A percentile compares a stretch with the other conserved stretches of the same genome.
Evolutionary conservation across 2,797 vertebrate genomes (phyloP).

Genomic region (Rhabdomys pumilio): DNA sequence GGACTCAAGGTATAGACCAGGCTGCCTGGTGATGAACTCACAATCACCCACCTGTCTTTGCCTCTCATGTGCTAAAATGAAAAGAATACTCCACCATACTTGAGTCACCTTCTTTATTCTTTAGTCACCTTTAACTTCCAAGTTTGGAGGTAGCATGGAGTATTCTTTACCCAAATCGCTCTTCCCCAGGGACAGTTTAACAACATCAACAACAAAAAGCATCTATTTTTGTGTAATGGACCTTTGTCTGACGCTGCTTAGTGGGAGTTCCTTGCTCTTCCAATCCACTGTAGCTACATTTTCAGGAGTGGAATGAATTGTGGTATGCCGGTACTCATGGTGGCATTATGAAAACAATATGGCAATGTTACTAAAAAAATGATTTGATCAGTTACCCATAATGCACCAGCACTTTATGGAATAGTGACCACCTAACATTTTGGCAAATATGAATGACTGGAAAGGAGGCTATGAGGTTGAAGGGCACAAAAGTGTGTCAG

Average conservation of each 20-base stretch:
- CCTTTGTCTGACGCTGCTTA: slow-evolving; percentile 41
- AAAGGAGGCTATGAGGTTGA: background rate
- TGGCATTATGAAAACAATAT: background rate
- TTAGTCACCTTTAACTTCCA: background rate
- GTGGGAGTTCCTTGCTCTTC: background rate
- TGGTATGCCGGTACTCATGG: background rate
- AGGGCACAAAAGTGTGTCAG: background rate
- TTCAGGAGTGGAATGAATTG: slow-evolving; percentile 17
- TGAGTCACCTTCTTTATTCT: background rate
- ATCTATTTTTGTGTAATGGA: background rate
- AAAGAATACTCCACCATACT: background rate
- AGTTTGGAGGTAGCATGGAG: slow-evolving; percentile 4
- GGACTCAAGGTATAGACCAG: background rate
- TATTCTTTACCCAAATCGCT: background rate
- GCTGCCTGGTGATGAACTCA: too few species aligned
- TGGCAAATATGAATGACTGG: background rate
- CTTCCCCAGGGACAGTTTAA: background rate
- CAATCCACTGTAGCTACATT: background rate
- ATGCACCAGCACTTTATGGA: background rate
- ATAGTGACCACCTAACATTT: background rate
- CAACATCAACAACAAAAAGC: background rate
- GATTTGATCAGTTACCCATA: background rate
- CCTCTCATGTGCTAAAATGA: background rate
- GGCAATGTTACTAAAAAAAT: background rate
- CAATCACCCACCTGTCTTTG: background rate